phyloP scores from a whole-genome alignment of 2,797 vertebrate species.

The Enteromius anoplus region DNA sequence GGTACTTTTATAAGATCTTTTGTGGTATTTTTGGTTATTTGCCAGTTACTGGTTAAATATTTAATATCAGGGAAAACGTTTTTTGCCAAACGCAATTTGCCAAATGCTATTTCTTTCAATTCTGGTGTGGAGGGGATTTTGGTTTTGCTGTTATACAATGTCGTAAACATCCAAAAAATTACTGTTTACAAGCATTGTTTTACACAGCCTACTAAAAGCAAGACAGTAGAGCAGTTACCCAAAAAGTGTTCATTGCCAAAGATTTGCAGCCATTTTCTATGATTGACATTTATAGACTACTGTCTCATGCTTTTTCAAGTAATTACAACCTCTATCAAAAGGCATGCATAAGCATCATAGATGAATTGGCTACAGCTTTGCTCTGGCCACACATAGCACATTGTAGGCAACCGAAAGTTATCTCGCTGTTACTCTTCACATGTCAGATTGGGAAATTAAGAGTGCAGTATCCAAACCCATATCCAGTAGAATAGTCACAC shows the following conservation, averaged over 20 bases:
- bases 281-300: background rate
- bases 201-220: background rate
- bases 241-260: no score
- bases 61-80: no score
- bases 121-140: background rate
- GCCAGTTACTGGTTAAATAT: no score
- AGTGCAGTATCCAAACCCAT: slow-evolving; percentile 19
- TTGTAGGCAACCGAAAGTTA: slow-evolving; percentile 20
- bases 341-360: background rate
- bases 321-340: background rate
- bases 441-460: slow-evolving; percentile 27
- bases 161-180: background rate
- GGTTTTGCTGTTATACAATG: background rate
- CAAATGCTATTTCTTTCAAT: no score
- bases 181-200: slow-evolving; percentile 6
- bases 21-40: no score
- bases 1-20: no score
- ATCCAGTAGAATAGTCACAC: no score
- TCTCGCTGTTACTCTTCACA: slow-evolving; percentile 6
- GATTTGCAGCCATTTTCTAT: no score
- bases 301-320: no score
- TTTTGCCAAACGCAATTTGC: no score
- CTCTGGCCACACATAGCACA: slow-evolving; percentile 11
- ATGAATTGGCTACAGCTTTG: slow-evolving; percentile 7
- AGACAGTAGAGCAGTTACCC: no score